Evolutionary conservation across 2,888 invertebrate species (phyloP).

Genomic region (Sesamia inferens): DNA sequence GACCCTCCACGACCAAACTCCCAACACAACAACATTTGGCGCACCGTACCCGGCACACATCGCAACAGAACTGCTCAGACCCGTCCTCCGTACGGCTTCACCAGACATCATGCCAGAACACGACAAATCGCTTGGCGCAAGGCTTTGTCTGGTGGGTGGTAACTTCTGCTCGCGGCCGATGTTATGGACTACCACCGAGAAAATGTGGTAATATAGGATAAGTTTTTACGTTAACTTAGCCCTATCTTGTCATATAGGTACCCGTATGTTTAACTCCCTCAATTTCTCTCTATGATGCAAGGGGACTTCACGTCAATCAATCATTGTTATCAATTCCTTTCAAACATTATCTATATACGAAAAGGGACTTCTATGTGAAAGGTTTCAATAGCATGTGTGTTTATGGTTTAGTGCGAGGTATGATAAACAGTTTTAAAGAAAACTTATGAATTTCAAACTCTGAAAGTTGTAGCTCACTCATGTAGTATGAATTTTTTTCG

Average conservation of each 20-base stretch:
- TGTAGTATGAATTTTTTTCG: background rate
- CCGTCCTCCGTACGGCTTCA: too few species aligned
- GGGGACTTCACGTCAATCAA: constrained; percentile 74
- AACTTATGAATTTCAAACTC: background rate
- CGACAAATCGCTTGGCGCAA: too few species aligned
- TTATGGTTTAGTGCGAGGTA: constrained; percentile 9
- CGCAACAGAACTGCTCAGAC: too few species aligned
- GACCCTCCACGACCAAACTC: too few species aligned
- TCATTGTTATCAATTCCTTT: constrained; percentile 82
- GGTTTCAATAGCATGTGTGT: constrained; percentile 46
- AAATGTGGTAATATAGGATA: too few species aligned
- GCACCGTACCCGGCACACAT: too few species aligned
- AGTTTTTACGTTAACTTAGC: constrained; percentile 6
- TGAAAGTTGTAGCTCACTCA: background rate
- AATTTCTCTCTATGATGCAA: constrained; percentile 61
- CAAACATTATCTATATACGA: constrained; percentile 77
- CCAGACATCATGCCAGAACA: too few species aligned
- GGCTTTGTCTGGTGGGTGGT: too few species aligned
- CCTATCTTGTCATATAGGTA: constrained; percentile 16
- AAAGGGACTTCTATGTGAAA: constrained; percentile 67
- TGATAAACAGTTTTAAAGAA: constrained; percentile 5
- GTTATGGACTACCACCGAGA: too few species aligned
- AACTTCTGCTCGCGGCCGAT: too few species aligned
- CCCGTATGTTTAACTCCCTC: constrained; percentile 40
- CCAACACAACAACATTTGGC: too few species aligned